Evolutionary conservation across 2,113 vertebrate species (phyloP), one percentile per base, ranked within the genome.

Genomic region (Bufo bufo): DNA sequence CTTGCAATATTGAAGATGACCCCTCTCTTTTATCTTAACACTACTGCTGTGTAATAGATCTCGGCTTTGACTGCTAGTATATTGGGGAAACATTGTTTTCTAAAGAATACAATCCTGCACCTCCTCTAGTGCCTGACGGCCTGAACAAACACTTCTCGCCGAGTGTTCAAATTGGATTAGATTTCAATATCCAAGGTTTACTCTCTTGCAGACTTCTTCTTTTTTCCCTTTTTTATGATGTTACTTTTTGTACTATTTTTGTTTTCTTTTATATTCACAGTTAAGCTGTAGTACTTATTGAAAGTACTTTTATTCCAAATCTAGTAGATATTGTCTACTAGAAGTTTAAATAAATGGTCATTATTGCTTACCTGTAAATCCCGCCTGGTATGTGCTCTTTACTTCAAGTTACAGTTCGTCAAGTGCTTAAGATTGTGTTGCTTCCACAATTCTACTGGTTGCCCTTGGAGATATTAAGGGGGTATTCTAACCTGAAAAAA

Each of bases 301-400:
- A 93, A 95, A 97, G 92, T 96, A 96, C 95, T 96, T 97, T 97
- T 98, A 97, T 97, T 97, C 96, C 95, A 95, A 96, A 96, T 96
- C 95, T 97, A 96, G 95, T 92, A 95, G 94, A 95, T 96, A 95
- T 95, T 96, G 96, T 97, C 96, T 97, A 96, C 96, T 98, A 96
- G 96, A 97, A 97, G 93, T 96, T 96, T 96, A 96, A 96, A 98
- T 99, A 98, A 98, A 95, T 93, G 95, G 93, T 96, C 95, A 95
- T 94, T 96, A 97, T 93, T 94, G 95, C 92, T 94, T 93, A 93
- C 91, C 93, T 95, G 94, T 93, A 89, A 95, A 93, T 93, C 85
- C 12, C 85, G 91, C 19, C 63, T 84, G 49, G n/a, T 50, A 50
- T 75, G 16, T 75, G 17, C 72, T 49, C 72, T 47, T 75, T 50